phyloP scores from a whole-genome alignment of 2,797 vertebrate species.

The Craterocephalus amniculus region DNA sequence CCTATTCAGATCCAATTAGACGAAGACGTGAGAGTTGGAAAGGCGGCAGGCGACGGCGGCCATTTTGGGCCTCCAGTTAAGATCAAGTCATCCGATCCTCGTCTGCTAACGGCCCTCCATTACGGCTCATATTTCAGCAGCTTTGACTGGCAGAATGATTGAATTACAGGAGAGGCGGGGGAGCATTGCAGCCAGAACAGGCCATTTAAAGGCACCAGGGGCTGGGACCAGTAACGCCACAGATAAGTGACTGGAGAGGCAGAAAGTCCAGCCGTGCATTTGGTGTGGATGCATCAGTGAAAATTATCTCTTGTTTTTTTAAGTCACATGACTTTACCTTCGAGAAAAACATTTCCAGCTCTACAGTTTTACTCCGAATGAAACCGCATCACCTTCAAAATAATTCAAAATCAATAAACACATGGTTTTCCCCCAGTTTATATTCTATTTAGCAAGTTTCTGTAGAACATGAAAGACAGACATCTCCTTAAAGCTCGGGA shows the following conservation, averaged over 20 bases:
- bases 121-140: slow-evolving; percentile 62
- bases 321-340: no score
- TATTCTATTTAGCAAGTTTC: no score
- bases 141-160: slow-evolving; percentile 68
- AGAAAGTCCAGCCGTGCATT: neutral
- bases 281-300: neutral
- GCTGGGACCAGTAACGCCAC: slow-evolving; percentile 6
- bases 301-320: no score
- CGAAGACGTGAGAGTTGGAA: neutral
- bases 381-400: neutral
- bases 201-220: slow-evolving; percentile 39
- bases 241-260: slow-evolving; percentile 2
- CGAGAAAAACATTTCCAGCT: no score
- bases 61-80: slow-evolving; percentile 39
- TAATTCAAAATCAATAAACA: neutral
- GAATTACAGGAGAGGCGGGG: slow-evolving; percentile 52
- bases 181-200: slow-evolving; percentile 21
- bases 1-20: slow-evolving; percentile 5
- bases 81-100: slow-evolving; percentile 54
- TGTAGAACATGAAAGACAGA: neutral
- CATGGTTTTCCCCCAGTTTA: neutral
- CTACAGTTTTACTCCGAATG: no score
- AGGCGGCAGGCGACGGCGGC: slow-evolving; percentile 23
- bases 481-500: neutral
- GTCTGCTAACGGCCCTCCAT: slow-evolving; percentile 49